Evolutionary conservation across 2,797 vertebrate genomes (phyloP).

Genomic region (Thunnus albacares): DNA sequence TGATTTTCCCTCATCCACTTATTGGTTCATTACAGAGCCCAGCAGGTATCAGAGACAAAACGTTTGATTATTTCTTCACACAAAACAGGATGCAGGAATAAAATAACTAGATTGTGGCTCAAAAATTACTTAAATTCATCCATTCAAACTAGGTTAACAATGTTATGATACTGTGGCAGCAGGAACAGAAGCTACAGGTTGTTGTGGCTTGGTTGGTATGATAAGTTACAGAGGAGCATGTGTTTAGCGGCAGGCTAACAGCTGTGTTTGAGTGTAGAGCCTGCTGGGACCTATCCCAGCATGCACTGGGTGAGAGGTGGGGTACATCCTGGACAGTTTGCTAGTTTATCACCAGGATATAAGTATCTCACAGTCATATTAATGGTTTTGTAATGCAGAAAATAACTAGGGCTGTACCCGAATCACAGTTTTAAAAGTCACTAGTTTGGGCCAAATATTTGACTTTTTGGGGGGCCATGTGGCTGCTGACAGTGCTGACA

Average conservation of each 20-base stretch:
- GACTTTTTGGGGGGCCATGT: too few relatives aligned
- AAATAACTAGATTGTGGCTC: constrained; percentile 6
- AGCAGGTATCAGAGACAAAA: constrained; percentile 30
- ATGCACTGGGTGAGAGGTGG: not conserved
- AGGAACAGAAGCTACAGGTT: not conserved
- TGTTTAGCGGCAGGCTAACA: constrained; percentile 6
- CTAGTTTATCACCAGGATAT: not conserved
- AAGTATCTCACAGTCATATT: not conserved
- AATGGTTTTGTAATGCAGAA: not conserved
- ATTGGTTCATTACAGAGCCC: constrained; percentile 34
- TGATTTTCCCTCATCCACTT: constrained; percentile 30
- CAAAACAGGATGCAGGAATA: not conserved
- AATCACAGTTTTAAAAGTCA: too few relatives aligned
- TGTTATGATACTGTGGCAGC: not conserved
- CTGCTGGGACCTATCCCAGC: not conserved
- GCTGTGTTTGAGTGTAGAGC: constrained; percentile 2
- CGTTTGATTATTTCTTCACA: constrained; percentile 24
- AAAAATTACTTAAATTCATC: not conserved
- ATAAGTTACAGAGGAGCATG: not conserved
- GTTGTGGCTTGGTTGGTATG: not conserved
- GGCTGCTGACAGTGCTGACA: too few relatives aligned
- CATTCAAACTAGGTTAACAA: not conserved
- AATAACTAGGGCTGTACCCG: too few relatives aligned
- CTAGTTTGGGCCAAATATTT: too few relatives aligned
- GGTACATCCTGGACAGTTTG: not conserved